Evolutionary conservation across 92 coral and sea anemone species (phyloP).

Genomic region (Epizoanthus illoricatus): DNA sequence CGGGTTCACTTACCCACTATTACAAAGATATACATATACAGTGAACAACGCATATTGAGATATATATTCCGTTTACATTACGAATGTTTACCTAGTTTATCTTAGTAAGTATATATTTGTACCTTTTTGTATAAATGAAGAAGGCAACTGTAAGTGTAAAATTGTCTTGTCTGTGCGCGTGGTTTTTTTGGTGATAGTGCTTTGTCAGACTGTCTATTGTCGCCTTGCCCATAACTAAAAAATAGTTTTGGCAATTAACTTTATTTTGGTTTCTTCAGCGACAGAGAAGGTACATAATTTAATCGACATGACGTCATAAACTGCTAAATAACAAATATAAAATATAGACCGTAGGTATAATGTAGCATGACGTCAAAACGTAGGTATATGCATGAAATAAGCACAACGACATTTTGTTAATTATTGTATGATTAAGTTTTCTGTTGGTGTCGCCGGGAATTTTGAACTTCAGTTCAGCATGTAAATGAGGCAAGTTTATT

Average conservation of each 20-base stretch:
- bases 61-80: conserved; percentile 10
- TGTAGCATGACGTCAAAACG: conserved; percentile 10
- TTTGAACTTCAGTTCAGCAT: too few species aligned
- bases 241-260: too few species aligned
- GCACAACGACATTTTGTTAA: background rate
- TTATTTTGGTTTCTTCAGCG: background rate
- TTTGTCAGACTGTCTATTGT: too few species aligned
- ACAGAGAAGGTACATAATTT: background rate
- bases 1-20: background rate
- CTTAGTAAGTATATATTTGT: conserved; percentile 6
- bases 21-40: conserved; percentile 6
- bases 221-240: background rate
- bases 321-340: background rate
- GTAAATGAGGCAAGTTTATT: too few species aligned
- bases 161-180: background rate
- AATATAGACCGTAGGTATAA: background rate
- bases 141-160: background rate
- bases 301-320: background rate
- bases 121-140: conserved; percentile 12
- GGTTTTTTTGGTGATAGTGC: background rate
- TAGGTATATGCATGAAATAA: background rate
- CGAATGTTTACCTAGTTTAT: background rate
- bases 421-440: background rate
- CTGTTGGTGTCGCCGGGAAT: too few species aligned
- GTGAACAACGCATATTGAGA: background rate